Evolutionary conservation across 2,888 invertebrate species (phyloP).

Genomic region (Muschampia staudingeri): DNA sequence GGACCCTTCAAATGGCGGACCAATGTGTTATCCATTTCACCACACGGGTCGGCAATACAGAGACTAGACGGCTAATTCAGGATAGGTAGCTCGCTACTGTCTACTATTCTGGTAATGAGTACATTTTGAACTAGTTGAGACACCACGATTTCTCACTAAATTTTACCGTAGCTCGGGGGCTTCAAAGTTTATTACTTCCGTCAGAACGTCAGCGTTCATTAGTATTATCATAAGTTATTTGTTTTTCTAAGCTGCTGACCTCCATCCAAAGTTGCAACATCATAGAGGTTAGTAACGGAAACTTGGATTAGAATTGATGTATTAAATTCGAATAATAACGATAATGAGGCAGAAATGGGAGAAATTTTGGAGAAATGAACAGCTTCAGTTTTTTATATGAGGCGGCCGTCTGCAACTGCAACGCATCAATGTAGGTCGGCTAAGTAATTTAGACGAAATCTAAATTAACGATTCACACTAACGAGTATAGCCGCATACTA

Average conservation of each 20-base stretch:
- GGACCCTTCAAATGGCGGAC: too few species aligned
- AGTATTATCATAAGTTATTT: slow-evolving; percentile 21
- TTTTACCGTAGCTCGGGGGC: background rate
- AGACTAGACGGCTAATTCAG: too few species aligned
- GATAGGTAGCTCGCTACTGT: background rate
- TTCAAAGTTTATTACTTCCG: slow-evolving; percentile 11
- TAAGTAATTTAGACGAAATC: too few species aligned
- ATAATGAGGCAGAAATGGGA: background rate
- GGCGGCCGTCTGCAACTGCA: too few species aligned
- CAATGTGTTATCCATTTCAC: too few species aligned
- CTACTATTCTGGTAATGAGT: background rate
- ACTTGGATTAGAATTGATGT: slow-evolving; percentile 17
- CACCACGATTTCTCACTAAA: background rate
- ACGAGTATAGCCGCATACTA: too few species aligned
- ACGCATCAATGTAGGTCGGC: too few species aligned
- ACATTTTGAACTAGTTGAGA: background rate
- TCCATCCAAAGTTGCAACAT: slow-evolving; percentile 25
- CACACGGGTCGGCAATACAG: too few species aligned
- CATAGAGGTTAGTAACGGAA: slow-evolving; percentile 29
- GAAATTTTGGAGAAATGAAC: background rate
- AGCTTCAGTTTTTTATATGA: too few species aligned
- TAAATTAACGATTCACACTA: too few species aligned
- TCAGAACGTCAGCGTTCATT: background rate
- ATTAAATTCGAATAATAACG: background rate
- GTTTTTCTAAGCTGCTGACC: slow-evolving; percentile 19